Evolutionary conservation across 2,113 vertebrate genomes (phyloP).

Genomic region (Eleginops maclovinus): DNA sequence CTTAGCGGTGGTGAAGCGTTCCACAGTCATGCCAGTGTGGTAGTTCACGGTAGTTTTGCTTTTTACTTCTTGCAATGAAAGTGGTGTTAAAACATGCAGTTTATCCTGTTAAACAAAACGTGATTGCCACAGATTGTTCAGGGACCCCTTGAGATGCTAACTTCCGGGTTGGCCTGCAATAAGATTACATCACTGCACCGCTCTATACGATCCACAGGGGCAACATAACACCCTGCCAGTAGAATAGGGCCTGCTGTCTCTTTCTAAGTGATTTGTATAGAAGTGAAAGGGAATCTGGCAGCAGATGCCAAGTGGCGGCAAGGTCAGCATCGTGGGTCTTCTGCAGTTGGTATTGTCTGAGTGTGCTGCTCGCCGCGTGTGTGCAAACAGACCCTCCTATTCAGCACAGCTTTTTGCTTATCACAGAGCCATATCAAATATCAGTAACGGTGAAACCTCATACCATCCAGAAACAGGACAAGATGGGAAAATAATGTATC

Average conservation of each 20-base stretch:
- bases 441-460: constrained; percentile 7
- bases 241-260: constrained; percentile 29
- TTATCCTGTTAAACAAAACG: too few relatives aligned
- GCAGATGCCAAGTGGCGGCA: constrained; percentile 59
- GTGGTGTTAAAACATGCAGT: too few relatives aligned
- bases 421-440: constrained; percentile 32
- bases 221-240: constrained; percentile 21
- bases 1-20: too few relatives aligned
- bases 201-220: constrained; percentile 3
- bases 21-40: too few relatives aligned
- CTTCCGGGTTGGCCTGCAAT: too few relatives aligned
- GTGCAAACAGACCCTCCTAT: constrained; percentile 63
- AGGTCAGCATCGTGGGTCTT: constrained; percentile 41
- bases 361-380: constrained; percentile 39
- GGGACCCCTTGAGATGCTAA: too few relatives aligned
- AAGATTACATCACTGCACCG: too few relatives aligned
- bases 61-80: too few relatives aligned
- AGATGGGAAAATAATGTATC: constrained; percentile 2
- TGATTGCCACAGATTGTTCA: too few relatives aligned
- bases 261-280: constrained; percentile 40
- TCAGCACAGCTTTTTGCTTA: constrained; percentile 29
- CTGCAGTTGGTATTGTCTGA: constrained; percentile 54
- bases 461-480: constrained; percentile 21
- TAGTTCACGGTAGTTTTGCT: too few relatives aligned
- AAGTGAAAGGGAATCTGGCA: constrained; percentile 69